phyloP scores from a whole-genome alignment of 2,797 vertebrate genomes.

The Acanthurus tractus region DNA sequence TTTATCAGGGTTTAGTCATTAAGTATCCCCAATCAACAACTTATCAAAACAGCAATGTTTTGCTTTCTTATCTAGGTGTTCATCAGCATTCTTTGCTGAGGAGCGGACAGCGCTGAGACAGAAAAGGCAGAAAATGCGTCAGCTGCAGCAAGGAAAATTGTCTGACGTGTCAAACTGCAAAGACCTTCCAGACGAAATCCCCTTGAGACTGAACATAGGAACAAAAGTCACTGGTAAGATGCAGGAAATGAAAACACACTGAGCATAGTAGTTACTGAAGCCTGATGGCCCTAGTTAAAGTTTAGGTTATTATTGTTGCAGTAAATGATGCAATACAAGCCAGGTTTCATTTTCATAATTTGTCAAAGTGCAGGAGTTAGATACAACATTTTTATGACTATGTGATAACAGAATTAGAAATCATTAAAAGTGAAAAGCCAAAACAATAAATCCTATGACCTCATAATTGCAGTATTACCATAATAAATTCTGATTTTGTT shows the following conservation, averaged over 20 bases:
- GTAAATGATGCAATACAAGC: not conserved
- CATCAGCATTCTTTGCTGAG: conserved; percentile 98
- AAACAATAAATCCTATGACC: not conserved
- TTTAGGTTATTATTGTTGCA: not conserved
- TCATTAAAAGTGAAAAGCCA: not conserved
- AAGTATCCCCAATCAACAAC: not conserved
- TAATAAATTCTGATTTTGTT: not conserved
- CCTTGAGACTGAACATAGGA: conserved; percentile 96
- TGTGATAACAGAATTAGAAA: not conserved
- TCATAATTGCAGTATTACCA: not conserved
- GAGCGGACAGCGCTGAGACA: conserved; percentile 95
- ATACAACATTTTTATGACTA: not conserved
- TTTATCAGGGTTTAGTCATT: not conserved
- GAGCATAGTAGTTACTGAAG: not conserved
- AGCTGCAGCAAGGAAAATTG: conserved; percentile 96
- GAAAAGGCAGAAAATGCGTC: conserved; percentile 97
- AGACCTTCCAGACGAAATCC: conserved; percentile 98
- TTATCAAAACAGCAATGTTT: not conserved
- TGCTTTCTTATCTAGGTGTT: conserved; percentile 87
- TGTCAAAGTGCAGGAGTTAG: not conserved
- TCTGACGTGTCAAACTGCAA: conserved; percentile 96
- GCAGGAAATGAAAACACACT: not conserved
- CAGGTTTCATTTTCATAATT: not conserved
- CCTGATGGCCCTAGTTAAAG: not conserved
- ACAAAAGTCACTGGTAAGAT: conserved; percentile 93